Conservation (phyloP, 2,888 invertebrate genomes). For the Scrobipalpa atriplicella region DNA sequence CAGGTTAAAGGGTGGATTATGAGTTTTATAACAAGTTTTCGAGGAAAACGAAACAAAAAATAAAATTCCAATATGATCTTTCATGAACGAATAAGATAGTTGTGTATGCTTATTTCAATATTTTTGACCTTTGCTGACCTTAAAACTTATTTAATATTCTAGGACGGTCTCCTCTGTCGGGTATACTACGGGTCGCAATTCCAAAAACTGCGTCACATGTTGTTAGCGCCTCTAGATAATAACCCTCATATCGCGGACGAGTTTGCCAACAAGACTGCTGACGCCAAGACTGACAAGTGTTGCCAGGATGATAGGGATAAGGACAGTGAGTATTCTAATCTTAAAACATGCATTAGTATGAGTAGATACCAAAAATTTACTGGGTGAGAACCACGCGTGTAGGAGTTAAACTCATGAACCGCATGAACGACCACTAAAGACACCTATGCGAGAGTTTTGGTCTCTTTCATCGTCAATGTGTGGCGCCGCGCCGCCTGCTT, state of each 20-base stretch:
- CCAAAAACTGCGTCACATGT: constrained; percentile 86
- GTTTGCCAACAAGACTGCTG: constrained; percentile 32
- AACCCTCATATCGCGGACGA: constrained; percentile 42
- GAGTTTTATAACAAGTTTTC: too few species aligned
- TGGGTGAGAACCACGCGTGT: too few species aligned
- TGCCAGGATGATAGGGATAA: constrained; percentile 53
- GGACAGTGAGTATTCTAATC: constrained; percentile 40
- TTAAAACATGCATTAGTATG: too few species aligned
- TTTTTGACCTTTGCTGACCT: background rate
- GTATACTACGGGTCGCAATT: constrained; percentile 97
- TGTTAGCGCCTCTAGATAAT: constrained; percentile 57
- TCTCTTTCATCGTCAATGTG: too few species aligned
- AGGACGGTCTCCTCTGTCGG: constrained; percentile 93
- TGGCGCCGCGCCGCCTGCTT: too few species aligned
- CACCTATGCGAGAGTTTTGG: too few species aligned
- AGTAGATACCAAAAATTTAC: too few species aligned
- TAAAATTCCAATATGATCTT: too few species aligned
- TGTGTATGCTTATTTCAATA: background rate
- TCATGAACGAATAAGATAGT: too few species aligned
- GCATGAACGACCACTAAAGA: too few species aligned
- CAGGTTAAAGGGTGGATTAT: background rate
- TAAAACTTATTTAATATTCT: background rate
- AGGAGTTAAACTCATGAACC: too few species aligned
- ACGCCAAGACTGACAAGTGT: constrained; percentile 35
- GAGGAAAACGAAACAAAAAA: too few species aligned